Conservation (phyloP, 2,113 vertebrate genomes). For the Labeo rohita region DNA sequence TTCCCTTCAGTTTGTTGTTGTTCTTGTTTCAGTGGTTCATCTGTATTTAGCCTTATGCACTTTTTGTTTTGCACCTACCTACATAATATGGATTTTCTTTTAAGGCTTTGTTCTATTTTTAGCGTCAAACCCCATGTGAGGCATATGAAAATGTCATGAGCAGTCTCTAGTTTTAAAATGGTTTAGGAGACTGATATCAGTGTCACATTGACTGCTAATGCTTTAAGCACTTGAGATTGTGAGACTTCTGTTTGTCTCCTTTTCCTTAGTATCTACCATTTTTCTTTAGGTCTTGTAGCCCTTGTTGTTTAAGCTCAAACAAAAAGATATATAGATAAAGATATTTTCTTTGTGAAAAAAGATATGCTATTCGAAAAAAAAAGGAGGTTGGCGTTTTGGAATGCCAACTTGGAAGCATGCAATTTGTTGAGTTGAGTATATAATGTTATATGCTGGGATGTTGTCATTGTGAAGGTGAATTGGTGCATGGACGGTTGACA, state of each 20-base stretch:
- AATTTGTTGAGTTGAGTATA: constrained; percentile 67
- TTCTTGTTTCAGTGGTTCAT: constrained; percentile 8
- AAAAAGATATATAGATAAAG: constrained; percentile 39
- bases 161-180: constrained; percentile 26
- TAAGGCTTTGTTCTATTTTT: constrained; percentile 14
- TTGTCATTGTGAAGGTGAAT: constrained; percentile 70
- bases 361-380: constrained; percentile 19
- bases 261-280: neutral
- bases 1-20: constrained; percentile 7
- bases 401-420: constrained; percentile 74
- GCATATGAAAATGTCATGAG: constrained; percentile 1
- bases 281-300: neutral
- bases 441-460: constrained; percentile 69
- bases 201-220: constrained; percentile 21
- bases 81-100: constrained; percentile 39
- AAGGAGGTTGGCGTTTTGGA: constrained; percentile 50
- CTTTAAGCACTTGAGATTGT: constrained; percentile 4
- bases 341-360: constrained; percentile 12
- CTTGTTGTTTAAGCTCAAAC: constrained; percentile 31
- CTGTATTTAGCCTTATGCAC: constrained; percentile 14
- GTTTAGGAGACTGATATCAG: constrained; percentile 2
- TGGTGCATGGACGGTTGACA: constrained; percentile 69
- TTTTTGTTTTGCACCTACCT: constrained; percentile 36
- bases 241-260: neutral
- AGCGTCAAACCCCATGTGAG: constrained; percentile 1